Percentiles rank a stretch among this genome's conserved stretches.
phyloP scores from a whole-genome alignment of 2,888 invertebrate species.

The Liodrosophila aerea region DNA sequence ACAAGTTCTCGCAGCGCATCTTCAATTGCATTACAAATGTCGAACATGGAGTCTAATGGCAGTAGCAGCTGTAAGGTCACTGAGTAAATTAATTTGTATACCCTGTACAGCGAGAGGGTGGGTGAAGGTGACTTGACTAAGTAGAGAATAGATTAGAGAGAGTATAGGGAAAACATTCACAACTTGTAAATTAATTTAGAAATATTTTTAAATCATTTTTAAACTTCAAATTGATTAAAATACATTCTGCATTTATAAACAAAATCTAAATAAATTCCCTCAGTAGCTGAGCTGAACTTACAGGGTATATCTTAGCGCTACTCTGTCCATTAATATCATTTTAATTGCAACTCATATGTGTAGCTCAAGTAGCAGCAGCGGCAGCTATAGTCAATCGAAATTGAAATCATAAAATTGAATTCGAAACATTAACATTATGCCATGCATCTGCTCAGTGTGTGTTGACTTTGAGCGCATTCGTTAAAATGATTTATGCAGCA shows the following conservation, averaged over 20 bases:
- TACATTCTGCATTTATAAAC: too few species aligned
- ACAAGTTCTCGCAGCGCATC: constrained; percentile 46
- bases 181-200: too few species aligned
- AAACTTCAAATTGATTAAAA: too few species aligned
- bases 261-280: too few species aligned
- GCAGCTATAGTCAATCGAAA: constrained; percentile 35
- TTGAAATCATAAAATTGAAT: constrained; percentile 19
- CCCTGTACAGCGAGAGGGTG: neutral
- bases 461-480: constrained; percentile 68
- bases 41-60: constrained; percentile 23
- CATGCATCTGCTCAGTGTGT: constrained; percentile 37
- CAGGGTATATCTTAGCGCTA: neutral
- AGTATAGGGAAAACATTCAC: too few species aligned
- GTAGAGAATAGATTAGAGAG: too few species aligned
- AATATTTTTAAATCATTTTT: neutral
- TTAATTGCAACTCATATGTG: constrained; percentile 46
- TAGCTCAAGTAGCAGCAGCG: constrained; percentile 24
- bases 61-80: constrained; percentile 53
- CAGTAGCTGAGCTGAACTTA: neutral
- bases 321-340: too few species aligned
- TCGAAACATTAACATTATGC: constrained; percentile 12
- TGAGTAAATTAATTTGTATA: constrained; percentile 50
- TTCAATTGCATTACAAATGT: constrained; percentile 59
- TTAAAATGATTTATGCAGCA: constrained; percentile 56
- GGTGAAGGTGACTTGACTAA: too few species aligned